These are phyloP conservation scores for Tipula vernalis DNA, from an alignment of 2,888 invertebrate genomes.

Conservation along the genomic window DNA sequence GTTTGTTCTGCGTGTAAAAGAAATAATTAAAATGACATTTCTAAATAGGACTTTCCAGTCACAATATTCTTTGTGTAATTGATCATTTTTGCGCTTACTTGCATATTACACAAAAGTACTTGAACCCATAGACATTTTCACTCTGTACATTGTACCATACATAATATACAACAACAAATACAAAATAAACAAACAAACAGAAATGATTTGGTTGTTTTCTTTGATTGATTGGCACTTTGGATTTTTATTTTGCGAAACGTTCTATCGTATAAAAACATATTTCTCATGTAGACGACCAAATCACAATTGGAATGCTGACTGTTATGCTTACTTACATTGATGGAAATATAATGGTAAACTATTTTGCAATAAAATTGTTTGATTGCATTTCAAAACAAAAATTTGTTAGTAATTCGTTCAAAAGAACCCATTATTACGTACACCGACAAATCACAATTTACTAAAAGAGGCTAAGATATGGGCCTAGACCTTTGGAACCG, in stretches of 20 bases:
- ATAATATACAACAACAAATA: neutral
- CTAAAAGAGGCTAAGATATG: no score
- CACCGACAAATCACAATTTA: no score
- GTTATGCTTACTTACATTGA: no score
- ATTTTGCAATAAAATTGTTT: no score
- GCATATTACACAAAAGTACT: neutral
- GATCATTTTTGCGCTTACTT: neutral
- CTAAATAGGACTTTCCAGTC: neutral
- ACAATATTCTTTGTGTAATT: neutral
- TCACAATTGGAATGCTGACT: no score
- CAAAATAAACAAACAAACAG: neutral
- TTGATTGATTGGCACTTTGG: neutral
- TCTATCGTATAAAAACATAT: neutral
- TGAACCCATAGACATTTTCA: neutral
- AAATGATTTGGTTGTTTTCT: neutral
- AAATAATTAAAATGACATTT: neutral
- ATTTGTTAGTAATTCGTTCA: no score
- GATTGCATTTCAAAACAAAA: no score
- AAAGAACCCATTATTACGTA: no score
- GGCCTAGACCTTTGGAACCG: no score
- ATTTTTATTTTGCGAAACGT: neutral
- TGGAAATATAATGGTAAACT: no score
- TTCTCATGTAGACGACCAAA: no score
- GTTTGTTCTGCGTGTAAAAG: neutral
- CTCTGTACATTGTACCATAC: neutral